Percentiles rank a stretch among this genome's conserved stretches.
Conservation (phyloP, 2,888 invertebrate genomes). For the Antheraea yamamai region DNA sequence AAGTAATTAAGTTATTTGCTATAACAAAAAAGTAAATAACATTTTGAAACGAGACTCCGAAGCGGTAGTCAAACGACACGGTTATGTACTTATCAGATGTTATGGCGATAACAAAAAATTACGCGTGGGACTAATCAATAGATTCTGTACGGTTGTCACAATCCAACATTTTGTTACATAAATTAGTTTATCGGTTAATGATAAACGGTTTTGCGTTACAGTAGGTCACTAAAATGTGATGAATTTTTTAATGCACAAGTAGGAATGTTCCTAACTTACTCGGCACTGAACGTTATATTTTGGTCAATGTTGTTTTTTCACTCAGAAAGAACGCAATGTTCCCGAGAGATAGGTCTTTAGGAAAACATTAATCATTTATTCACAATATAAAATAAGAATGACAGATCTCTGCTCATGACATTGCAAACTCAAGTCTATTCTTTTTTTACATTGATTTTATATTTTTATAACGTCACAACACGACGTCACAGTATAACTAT, state of each 20-base stretch:
- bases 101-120: conserved; percentile 16
- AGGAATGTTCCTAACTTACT: too few species aligned
- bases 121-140: conserved; percentile 18
- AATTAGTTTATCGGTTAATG: not conserved
- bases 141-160: conserved; percentile 1
- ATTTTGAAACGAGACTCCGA: not conserved
- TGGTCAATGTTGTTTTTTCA: too few species aligned
- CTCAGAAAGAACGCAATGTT: too few species aligned
- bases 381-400: too few species aligned
- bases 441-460: too few species aligned
- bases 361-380: too few species aligned
- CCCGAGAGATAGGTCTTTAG: too few species aligned
- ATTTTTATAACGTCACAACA: too few species aligned
- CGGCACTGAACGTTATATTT: too few species aligned
- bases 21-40: not conserved
- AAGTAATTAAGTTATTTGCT: not conserved
- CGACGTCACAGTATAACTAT: too few species aligned
- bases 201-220: not conserved
- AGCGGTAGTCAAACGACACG: not conserved
- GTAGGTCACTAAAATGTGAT: not conserved
- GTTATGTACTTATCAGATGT: conserved; percentile 12
- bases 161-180: not conserved
- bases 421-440: too few species aligned
- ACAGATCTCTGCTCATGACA: too few species aligned
- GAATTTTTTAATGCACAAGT: not conserved